Evolutionary conservation across 2,113 vertebrate species (phyloP), one percentile per base, ranked within the genome.

Genomic region (Prietella phreatophila): DNA sequence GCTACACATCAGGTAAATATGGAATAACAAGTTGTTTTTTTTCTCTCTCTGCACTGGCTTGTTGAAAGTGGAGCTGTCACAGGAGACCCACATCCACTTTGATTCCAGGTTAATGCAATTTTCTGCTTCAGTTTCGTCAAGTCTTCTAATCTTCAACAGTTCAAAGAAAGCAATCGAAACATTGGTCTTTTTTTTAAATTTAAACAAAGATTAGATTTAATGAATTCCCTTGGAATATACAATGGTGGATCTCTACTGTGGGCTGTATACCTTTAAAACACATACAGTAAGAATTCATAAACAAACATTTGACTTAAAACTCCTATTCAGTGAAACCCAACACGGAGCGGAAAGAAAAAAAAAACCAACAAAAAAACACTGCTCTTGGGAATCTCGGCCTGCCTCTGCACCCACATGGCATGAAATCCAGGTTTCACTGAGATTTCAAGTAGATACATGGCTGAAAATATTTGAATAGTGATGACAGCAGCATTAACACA

Each of bases 281-380:
- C 55, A 27, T 86, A 82, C 83, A 63, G 88, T 83, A 86, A 30
- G 61, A 87, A 90, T 76, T 91, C 75, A 91, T 84, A 82, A 86
- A 90, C 88, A 61, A 78, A 78, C 82, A 87, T 87, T 79, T 84
- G 36, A 65, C 58, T 82, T 42, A 67, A 78, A 60, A 61, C 42
- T 75, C 39, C 30, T 11, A 22, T 55, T 79, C 47, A 42, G 71
- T 33, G 56, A 60, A 80, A 69, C 14, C 22, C 58, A 60, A 81
- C 36, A 53, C 22, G n/a, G 50, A 55, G 39, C 1, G 8, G 10
- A 50, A 50, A 50, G 10, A 50, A 10, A 50, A 10, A 42, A 0
- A 47, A 47, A 42, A 33, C 42, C 1, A 47, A 47, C 0, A 63
- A 73, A 56, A 87, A 58, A n/a, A 19, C 33, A 65, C 8, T 42